phyloP scores from a whole-genome alignment of 2,888 invertebrate genomes.

The Lobophora halterata region DNA sequence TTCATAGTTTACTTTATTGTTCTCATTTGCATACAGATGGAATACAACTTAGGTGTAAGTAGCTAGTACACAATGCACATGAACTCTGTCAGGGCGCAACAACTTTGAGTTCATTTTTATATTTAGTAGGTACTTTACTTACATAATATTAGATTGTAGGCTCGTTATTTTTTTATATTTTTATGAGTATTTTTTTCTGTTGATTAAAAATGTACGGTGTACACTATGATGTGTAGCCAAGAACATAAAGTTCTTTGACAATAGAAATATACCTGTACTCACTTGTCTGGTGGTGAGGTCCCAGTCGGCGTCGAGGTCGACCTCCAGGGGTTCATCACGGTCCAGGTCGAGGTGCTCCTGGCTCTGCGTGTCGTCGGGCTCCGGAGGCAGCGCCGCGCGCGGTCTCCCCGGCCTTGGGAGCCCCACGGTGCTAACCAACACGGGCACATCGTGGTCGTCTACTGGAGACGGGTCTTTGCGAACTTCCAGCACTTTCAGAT shows the following conservation, averaged over 20 bases:
- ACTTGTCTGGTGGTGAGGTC: conserved; percentile 97
- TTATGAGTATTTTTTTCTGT: no score
- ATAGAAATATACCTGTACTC: neutral
- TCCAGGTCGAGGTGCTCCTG: conserved; percentile 77
- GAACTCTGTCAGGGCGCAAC: no score
- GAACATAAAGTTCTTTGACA: neutral
- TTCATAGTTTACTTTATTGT: no score
- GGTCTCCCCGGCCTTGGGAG: conserved; percentile 65
- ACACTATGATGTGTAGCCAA: no score
- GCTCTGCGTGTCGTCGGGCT: conserved; percentile 44
- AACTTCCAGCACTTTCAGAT: conserved; percentile 92
- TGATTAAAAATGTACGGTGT: no score
- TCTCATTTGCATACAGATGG: no score
- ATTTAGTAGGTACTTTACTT: no score
- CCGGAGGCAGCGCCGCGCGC: conserved; percentile 38
- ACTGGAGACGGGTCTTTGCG: conserved; percentile 91
- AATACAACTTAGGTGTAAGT: no score
- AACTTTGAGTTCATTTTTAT: no score
- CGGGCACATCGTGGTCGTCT: conserved; percentile 94
- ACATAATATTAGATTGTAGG: no score
- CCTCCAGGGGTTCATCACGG: conserved; percentile 77
- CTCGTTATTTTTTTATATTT: no score
- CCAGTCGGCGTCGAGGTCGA: conserved; percentile 86
- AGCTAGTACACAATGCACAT: no score
- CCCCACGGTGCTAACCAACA: conserved; percentile 82